Base-by-base conservation (phyloP, 2,888 invertebrate species). In the Nowickia ferox region DNA sequence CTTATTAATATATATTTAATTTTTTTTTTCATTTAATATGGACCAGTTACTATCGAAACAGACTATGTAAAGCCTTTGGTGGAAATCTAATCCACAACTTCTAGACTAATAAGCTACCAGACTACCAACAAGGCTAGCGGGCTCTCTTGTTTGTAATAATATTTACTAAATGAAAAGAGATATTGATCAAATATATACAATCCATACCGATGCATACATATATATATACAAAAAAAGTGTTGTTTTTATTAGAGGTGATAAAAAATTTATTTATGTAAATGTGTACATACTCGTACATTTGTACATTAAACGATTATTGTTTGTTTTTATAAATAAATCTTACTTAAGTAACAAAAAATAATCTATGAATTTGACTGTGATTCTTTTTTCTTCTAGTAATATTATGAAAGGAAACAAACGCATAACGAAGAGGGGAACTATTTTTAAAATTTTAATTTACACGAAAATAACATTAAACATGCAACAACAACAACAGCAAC, bases 381-480 rank as follows among this genome's bases (percentile, higher is more conserved):
- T 59, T 42, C 30, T 30, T 30, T 30, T 30, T 30, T 51, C 44
- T 82, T 84, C 80, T 71, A 76, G 71, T 75, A 80, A 84, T 79
- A 22, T 4, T 53, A 42, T 55, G 17, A 30, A 71, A 74, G 71
- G 59, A 48, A 68, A 74, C 68, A 57, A 55, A 72, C 46, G 9
- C 51, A 63, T 76, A 51, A 30, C n/a, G 30, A 69, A 74, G 78
- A 74, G 78, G 78, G 72, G 72, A 74, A 74, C 76, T 83, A 83
- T 83, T 83, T 83, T 83, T 77, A 71, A 74, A 22, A 51, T 15
- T 42, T 13, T 57, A 65, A 51, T 71, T 48, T 68, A 80, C 72
- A 74, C 68, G 53, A 75, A 79, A 75, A 61, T 55, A 80, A 75
- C 66, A 79, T 63, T 68, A 69, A 80, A 84, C 84, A 80, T 65